Percentiles rank a stretch among this genome's conserved stretches.
phyloP scores from a whole-genome alignment of 2,113 vertebrate genomes.

The Pavo muticus region DNA sequence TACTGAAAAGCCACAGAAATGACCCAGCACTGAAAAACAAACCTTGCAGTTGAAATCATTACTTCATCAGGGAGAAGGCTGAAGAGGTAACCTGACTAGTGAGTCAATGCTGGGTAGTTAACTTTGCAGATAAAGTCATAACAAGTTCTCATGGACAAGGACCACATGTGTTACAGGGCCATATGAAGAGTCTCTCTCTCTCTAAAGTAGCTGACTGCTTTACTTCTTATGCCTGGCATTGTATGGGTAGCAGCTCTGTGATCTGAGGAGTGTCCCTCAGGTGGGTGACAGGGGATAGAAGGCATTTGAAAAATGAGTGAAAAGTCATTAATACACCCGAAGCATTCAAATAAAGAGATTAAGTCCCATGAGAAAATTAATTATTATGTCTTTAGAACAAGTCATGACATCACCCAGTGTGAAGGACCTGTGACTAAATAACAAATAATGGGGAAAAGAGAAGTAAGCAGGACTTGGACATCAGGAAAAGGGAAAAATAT shows the following conservation, averaged over 20 bases:
- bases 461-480: background rate
- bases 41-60: background rate
- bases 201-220: background rate
- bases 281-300: accelerated
- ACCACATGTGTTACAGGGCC: background rate
- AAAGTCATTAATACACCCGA: background rate
- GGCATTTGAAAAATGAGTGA: background rate
- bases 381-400: background rate
- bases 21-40: background rate
- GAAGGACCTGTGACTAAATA: background rate
- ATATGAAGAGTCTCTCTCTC: background rate
- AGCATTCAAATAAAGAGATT: background rate
- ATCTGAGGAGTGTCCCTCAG: background rate
- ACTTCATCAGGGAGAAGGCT: background rate
- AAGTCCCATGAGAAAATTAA: background rate
- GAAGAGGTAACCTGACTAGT: background rate
- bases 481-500: background rate
- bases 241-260: background rate
- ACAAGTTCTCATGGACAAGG: background rate
- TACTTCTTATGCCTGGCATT: background rate
- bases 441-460: background rate
- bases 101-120: background rate
- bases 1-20: background rate
- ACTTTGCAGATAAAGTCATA: background rate
- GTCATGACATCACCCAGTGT: accelerated